A percentile compares a stretch with the other conserved stretches of the same genome.
phyloP scores from a whole-genome alignment of 2,797 vertebrate genomes.

The Acrossocheilus wenchowensis region DNA sequence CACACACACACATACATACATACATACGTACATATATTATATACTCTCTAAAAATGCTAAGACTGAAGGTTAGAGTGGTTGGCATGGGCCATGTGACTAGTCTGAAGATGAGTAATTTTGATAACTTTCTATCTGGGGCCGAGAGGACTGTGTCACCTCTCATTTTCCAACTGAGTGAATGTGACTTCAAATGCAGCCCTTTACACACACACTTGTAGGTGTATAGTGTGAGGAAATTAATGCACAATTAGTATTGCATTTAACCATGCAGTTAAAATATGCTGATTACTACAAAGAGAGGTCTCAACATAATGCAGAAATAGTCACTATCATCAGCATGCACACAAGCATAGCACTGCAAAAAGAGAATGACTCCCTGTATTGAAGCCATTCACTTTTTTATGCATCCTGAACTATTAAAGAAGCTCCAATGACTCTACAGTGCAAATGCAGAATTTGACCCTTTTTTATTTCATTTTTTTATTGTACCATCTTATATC shows the following conservation, averaged over 20 bases:
- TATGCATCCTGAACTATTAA: conserved; percentile 12
- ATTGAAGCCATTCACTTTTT: background rate
- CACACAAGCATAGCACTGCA: conserved; percentile 14
- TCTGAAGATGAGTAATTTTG: conserved; percentile 50
- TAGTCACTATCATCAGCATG: background rate
- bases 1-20: too few species aligned
- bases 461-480: background rate
- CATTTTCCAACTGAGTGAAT: conserved; percentile 53
- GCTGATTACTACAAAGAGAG: conserved; percentile 13
- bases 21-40: too few species aligned
- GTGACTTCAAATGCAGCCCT: conserved; percentile 48
- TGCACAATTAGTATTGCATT: conserved; percentile 31
- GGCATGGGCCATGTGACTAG: conserved; percentile 39
- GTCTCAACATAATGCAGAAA: conserved; percentile 7
- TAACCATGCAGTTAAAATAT: conserved; percentile 22
- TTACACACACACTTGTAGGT: background rate
- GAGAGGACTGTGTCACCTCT: conserved; percentile 51
- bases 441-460: background rate
- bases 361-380: conserved; percentile 8
- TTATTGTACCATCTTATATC: background rate
- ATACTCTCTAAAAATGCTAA: background rate
- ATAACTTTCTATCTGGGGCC: conserved; percentile 51
- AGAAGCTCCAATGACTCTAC: background rate
- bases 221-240: background rate
- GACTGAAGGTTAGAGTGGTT: background rate